Evolutionary conservation across 2,888 invertebrate species (phyloP), one percentile per base, ranked within the genome.

Genomic region (Anthrax anthrax): DNA sequence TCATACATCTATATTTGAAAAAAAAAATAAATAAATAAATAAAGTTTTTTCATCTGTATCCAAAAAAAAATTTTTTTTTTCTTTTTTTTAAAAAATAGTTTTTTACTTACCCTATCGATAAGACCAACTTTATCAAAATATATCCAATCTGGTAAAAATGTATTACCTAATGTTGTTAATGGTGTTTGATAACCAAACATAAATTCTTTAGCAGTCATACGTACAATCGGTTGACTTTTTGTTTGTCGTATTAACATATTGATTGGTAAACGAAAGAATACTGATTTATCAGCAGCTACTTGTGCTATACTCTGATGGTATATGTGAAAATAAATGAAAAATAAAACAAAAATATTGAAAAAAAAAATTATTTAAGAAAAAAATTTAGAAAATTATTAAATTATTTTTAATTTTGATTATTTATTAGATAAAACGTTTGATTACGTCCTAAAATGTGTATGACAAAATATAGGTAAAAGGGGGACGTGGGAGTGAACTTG

Each of bases 101-200:
- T 16, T 23, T 36, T 16, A 71, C 79, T 76, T 69, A 88, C 89
- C 68, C 89, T 71, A 69, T 90, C 89, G 54, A 92, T 88, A 2
- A 91, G 74, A 1, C 91, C 91, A 13, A 92, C 76, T 58, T 85
- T 87, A 56, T 90, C 85, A 60, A 89, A 90, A 47, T 77, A 80
- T 46, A 90, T 86, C 84, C 89, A 90, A 13, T 79, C 76, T 0
- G 88, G 85, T 69, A 90, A 68, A 55, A 90, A 75, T 17, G 80
- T 81, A 63, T 90, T 86, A 0, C 90, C 90, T 45, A 91, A 63
- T 2, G 83, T 82, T 66, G 91, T 81, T 47, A 91, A 70, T 4
- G 83, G 72, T n/a, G 86, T 84, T 54, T 81, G 70, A 67, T 85
- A 88, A 0, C 89, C 89, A 70, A 90, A 90, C 85, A 91, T 86